These are phyloP conservation scores for Nomada fabriciana DNA, from an alignment of 2,888 invertebrate genomes.

Conservation along the genomic window DNA sequence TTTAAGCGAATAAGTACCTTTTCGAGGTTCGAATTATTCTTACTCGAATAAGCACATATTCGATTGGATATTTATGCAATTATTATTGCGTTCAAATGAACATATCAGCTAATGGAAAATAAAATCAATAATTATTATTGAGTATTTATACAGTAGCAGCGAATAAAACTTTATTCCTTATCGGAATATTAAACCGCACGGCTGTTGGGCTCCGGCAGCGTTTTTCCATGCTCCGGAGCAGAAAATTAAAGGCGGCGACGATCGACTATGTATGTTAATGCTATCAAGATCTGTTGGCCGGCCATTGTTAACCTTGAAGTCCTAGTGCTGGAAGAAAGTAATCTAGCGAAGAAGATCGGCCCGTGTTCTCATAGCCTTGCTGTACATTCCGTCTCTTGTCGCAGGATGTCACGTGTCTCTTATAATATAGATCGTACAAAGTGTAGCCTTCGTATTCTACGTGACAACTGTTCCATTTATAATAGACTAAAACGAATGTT, in stretches of 20 bases:
- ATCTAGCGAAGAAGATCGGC: constrained; percentile 40
- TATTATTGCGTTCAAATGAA: no score
- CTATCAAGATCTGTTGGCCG: constrained; percentile 43
- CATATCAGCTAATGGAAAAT: no score
- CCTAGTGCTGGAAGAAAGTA: constrained; percentile 38
- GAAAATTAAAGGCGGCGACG: constrained; percentile 27
- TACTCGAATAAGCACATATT: no score
- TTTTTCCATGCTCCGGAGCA: constrained; percentile 24
- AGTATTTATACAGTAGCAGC: no score
- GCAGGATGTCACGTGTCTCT: constrained; percentile 40
- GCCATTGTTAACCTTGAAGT: constrained; percentile 46
- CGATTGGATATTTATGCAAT: no score
- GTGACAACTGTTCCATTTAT: no score
- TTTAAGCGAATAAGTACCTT: no score
- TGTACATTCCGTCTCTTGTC: neutral
- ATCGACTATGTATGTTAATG: constrained; percentile 29
- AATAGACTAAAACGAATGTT: no score
- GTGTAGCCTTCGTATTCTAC: no score
- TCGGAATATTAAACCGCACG: constrained; percentile 7
- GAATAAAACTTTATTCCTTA: neutral
- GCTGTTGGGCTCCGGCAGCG: neutral
- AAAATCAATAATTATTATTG: no score
- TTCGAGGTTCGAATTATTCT: no score
- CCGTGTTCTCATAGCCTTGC: constrained; percentile 69
- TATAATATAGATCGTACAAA: no score